A percentile compares a stretch with the other conserved stretches of the same genome.
phyloP scores from a whole-genome alignment of 2,113 vertebrate species.

The Carlito syrichta region DNA sequence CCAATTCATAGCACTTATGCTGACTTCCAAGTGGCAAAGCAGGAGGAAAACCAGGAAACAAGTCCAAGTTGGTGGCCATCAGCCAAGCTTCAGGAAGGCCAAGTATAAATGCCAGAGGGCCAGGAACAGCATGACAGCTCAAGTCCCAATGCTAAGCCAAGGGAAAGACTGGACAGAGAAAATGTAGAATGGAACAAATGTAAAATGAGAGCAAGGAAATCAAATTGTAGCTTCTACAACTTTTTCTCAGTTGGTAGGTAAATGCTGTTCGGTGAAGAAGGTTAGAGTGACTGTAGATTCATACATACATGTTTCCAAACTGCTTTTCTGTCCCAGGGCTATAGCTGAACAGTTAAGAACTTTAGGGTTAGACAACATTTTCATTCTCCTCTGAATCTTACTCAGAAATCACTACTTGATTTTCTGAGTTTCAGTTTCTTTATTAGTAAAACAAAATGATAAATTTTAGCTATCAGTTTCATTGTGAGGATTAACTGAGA shows the following conservation, averaged over 20 bases:
- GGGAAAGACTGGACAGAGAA: background rate
- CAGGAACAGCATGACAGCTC: background rate
- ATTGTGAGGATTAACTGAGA: background rate
- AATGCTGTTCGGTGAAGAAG: background rate
- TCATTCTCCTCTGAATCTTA: background rate
- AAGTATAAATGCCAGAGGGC: background rate
- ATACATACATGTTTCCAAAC: background rate
- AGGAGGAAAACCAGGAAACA: background rate
- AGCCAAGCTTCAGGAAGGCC: background rate
- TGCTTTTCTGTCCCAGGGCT: background rate
- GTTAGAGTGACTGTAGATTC: background rate
- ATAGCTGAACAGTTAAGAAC: background rate
- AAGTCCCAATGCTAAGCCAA: background rate
- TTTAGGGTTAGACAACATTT: background rate
- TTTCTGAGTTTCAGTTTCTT: background rate
- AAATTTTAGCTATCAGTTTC: background rate
- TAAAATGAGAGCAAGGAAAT: background rate
- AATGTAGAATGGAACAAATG: background rate
- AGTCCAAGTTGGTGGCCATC: background rate
- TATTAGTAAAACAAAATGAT: background rate
- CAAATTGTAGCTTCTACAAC: background rate
- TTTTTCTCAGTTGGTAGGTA: background rate
- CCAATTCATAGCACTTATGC: background rate
- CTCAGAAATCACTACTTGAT: background rate
- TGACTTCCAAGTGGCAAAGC: background rate